phyloP scores from a whole-genome alignment of 2,113 vertebrate species.

The Morphnarchus princeps region DNA sequence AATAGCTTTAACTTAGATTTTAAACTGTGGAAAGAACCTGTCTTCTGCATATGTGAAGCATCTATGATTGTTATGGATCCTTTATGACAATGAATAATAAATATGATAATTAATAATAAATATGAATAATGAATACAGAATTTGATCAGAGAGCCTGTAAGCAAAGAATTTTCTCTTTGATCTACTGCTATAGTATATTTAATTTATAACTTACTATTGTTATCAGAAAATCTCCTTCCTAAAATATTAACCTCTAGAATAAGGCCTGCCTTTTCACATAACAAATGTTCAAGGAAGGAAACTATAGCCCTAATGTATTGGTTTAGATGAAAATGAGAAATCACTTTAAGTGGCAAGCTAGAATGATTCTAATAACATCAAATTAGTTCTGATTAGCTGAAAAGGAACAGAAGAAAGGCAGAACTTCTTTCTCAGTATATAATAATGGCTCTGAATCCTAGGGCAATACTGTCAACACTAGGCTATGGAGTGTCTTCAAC shows the following conservation, averaged over 20 bases:
- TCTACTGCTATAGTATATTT: neutral
- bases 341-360: neutral
- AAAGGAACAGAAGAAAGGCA: constrained; percentile 4
- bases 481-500: neutral
- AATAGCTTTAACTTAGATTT: neutral
- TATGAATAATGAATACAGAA: constrained; percentile 16
- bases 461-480: neutral
- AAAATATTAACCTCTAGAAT: neutral
- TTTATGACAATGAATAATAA: constrained; percentile 11
- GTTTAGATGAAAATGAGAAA: neutral
- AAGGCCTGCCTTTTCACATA: neutral
- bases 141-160: constrained; percentile 14
- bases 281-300: neutral
- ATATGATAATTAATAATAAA: neutral
- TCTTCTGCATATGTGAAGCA: neutral
- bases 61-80: neutral
- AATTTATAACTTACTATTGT: neutral
- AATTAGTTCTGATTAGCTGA: constrained; percentile 38
- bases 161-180: constrained; percentile 13
- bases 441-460: neutral
- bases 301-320: neutral
- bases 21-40: neutral
- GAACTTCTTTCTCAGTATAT: neutral
- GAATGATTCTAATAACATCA: neutral
- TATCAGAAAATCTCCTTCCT: neutral